Conservation (phyloP, 2,797 vertebrate species). For the Argentina silus region DNA sequence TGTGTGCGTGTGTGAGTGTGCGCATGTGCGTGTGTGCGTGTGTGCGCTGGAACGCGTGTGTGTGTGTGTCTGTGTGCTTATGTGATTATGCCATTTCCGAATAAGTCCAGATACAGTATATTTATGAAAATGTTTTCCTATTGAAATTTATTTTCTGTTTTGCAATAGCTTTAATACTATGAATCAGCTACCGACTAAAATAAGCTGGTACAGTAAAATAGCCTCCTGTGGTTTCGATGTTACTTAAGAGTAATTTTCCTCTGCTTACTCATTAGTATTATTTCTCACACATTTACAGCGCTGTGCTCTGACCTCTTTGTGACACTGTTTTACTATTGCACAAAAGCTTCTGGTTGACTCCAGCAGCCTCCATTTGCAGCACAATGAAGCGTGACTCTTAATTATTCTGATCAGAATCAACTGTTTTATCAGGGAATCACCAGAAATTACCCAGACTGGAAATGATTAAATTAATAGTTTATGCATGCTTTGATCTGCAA, state of each 20-base stretch:
- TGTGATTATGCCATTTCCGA: background rate
- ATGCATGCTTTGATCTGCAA: slow-evolving; percentile 36
- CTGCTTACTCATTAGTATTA: background rate
- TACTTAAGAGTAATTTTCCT: background rate
- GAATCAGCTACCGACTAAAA: too few species aligned
- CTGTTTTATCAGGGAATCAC: slow-evolving; percentile 17
- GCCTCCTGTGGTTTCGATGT: background rate
- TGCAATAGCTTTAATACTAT: too few species aligned
- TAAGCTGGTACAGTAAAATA: too few species aligned
- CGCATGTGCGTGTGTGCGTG: background rate
- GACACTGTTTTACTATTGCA: slow-evolving; percentile 5
- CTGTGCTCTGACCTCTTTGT: background rate
- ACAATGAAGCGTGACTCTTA: slow-evolving; percentile 25
- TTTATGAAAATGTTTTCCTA: too few species aligned
- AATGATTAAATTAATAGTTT: slow-evolving; percentile 33
- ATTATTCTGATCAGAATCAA: slow-evolving; percentile 42
- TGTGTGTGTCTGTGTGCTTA: background rate
- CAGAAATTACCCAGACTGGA: slow-evolving; percentile 16
- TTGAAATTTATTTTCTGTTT: too few species aligned
- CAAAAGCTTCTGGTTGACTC: background rate
- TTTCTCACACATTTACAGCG: background rate
- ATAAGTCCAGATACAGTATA: background rate
- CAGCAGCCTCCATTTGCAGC: background rate
- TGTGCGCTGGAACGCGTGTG: background rate
- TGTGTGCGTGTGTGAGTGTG: slow-evolving; percentile 4